Base-by-base conservation (phyloP, 23 tunicate species). In the Botrylloides violaceus region DNA sequence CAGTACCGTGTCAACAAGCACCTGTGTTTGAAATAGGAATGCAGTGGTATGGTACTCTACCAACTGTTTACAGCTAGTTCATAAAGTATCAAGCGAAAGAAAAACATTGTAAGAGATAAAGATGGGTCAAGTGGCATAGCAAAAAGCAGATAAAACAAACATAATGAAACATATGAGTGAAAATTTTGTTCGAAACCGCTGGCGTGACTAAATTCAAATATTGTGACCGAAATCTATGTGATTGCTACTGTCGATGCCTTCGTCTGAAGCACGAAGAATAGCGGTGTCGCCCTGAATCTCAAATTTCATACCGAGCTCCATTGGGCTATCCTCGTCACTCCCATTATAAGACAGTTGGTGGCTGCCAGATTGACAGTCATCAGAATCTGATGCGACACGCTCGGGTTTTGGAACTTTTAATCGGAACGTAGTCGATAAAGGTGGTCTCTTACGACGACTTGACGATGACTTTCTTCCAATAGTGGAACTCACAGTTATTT, bases 251-350 rank as follows among this genome's bases (percentile, higher is more conserved):
- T n/a, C n/a, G n/a, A n/a, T n/a, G n/a, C n/a, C 53, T 7, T 43
- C 53, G 9, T 9, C 53, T 9, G 53, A 15, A 3, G 35, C 35
- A 3, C 35, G 35, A 4, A 63, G 9, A 29, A 63, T 63, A 7
- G 70, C 70, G 3, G 70, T 63, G 35, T 63, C 70, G 4, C 70
- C 70, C 29, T 63, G 34, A 29, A 63, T 63, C 35, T 15, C 70
- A 63, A 63, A 63, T 9, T 33, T 63, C 35, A 43, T 43, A 9
- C 53, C 53, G 15, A 43, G 53, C 53, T 9, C 53, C 53, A 43
- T 43, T 43, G 53, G 53, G 15, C 53, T 43, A 15, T 15, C 53
- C 9, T 43, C 53, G 53, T 43, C 53, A 15, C 15, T 43, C 15
- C 53, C 53, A 43, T 43, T 43, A 15, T 43, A 43, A 15, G 53